phyloP scores from a whole-genome alignment of 2,113 vertebrate genomes.

The Tor tambroides region DNA sequence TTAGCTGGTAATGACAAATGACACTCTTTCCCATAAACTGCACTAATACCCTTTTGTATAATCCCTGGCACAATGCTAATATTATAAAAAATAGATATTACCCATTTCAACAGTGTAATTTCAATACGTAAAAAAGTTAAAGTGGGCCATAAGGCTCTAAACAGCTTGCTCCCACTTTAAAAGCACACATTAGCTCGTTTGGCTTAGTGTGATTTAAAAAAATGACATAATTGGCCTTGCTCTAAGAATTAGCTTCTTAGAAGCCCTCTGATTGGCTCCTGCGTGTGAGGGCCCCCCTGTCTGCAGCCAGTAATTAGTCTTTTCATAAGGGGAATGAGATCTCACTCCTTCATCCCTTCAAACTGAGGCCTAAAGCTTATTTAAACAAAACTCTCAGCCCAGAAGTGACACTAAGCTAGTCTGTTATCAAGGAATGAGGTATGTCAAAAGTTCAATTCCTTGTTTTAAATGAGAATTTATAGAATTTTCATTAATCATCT shows the following conservation, averaged over 20 bases:
- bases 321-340: conserved; percentile 18
- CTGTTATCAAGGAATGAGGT: conserved; percentile 3
- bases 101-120: neutral
- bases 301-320: conserved; percentile 48
- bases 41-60: conserved; percentile 67
- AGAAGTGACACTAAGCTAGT: conserved; percentile 42
- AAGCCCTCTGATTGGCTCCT: conserved; percentile 31
- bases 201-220: conserved; percentile 9
- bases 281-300: neutral
- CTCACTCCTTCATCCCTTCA: conserved; percentile 1
- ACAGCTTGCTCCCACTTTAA: neutral
- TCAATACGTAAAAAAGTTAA: neutral
- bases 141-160: neutral
- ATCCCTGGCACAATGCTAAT: conserved; percentile 67
- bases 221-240: conserved; percentile 10
- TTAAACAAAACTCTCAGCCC: conserved; percentile 39
- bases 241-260: conserved; percentile 11
- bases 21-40: conserved; percentile 53
- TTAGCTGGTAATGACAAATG: conserved; percentile 79
- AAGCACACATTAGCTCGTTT: conserved; percentile 37
- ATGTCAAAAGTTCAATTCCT: conserved; percentile 16
- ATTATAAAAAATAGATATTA: neutral
- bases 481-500: neutral
- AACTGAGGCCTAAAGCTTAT: conserved; percentile 49
- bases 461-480: neutral